phyloP scores from a whole-genome alignment of 2,888 invertebrate genomes.

The Didymodactylos carnosus region DNA sequence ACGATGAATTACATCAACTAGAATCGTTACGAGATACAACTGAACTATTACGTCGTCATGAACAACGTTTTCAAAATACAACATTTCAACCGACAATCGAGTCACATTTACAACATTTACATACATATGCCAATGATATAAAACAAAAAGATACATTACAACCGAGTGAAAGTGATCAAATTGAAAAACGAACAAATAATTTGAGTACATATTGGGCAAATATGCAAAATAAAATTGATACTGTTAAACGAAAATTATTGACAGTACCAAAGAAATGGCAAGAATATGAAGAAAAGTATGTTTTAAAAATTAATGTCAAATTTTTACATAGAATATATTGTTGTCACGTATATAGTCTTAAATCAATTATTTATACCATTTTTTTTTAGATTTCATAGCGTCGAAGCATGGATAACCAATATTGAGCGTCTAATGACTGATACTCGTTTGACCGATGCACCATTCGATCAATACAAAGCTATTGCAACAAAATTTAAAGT shows the following conservation, averaged over 20 bases:
- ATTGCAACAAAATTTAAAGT: not conserved
- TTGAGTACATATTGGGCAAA: not conserved
- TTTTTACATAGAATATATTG: not conserved
- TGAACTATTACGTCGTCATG: not conserved
- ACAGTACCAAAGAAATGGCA: not conserved
- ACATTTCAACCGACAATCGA: not conserved
- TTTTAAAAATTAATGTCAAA: too few species aligned
- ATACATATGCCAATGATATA: not conserved
- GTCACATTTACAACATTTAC: not conserved
- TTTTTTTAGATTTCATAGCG: not conserved
- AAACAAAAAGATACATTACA: not conserved
- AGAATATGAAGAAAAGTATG: not conserved
- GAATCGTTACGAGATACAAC: not conserved
- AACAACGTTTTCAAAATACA: slow-evolving; percentile 5
- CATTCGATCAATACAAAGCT: not conserved
- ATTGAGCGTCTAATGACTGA: not conserved
- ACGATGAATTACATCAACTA: not conserved
- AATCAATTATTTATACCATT: not conserved
- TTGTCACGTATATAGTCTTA: too few species aligned
- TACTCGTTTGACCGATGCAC: not conserved
- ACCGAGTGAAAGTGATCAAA: not conserved
- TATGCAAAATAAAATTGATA: not conserved
- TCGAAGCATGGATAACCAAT: not conserved
- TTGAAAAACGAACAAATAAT: not conserved
- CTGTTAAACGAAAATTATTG: not conserved